Percentiles rank a stretch among this genome's conserved stretches.
These are phyloP conservation scores for Macrotis lagotis DNA, from an alignment of 2,113 vertebrate species.

Conservation along the genomic window DNA sequence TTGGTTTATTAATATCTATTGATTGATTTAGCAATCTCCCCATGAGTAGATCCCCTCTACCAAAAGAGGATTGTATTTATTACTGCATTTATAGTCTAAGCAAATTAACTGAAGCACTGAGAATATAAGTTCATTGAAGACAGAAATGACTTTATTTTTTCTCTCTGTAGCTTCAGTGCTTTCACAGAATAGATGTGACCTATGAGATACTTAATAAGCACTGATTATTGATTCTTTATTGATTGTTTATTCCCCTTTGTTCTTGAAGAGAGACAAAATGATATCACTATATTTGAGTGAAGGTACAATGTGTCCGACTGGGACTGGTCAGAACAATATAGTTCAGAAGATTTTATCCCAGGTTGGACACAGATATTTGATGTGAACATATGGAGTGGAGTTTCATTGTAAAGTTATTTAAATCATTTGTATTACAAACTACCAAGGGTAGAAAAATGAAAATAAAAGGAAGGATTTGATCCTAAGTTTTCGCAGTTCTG, in stretches of 20 bases:
- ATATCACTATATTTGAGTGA: neutral
- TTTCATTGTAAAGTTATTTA: neutral
- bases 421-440: no score
- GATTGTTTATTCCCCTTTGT: neutral
- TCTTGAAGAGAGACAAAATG: neutral
- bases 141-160: neutral
- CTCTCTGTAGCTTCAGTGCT: neutral
- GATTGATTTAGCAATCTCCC: neutral
- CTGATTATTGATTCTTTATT: neutral
- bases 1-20: neutral
- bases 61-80: neutral
- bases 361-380: neutral
- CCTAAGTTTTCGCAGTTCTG: neutral
- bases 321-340: neutral
- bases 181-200: neutral
- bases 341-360: neutral
- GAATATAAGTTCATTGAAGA: neutral
- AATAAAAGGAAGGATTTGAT: neutral
- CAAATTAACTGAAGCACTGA: neutral
- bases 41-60: neutral
- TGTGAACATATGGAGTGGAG: neutral
- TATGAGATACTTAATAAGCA: neutral
- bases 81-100: neutral
- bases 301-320: neutral
- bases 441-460: neutral